phyloP scores from a whole-genome alignment of 2,113 vertebrate genomes.

The Chloropsis hardwickii region DNA sequence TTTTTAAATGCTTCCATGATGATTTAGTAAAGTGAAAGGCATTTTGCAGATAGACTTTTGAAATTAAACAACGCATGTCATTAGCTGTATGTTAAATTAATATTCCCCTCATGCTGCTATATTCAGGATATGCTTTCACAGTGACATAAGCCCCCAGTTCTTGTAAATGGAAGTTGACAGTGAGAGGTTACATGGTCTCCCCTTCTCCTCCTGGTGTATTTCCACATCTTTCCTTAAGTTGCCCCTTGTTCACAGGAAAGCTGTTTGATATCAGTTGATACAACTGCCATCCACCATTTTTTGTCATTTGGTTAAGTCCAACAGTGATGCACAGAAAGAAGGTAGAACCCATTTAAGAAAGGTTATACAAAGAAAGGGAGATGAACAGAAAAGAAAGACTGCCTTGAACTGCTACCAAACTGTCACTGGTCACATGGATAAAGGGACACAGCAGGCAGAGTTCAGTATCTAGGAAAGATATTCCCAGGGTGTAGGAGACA shows the following conservation, averaged over 20 bases:
- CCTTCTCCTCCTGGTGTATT: not conserved
- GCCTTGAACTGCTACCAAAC: not conserved
- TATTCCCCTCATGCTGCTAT: not conserved
- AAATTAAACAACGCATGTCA: not conserved
- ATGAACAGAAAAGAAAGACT: not conserved
- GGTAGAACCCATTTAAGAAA: not conserved
- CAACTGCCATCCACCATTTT: not conserved
- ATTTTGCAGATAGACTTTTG: not conserved
- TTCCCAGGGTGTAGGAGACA: not conserved
- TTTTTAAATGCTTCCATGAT: not conserved
- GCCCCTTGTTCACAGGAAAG: not conserved
- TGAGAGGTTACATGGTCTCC: not conserved
- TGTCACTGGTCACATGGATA: not conserved
- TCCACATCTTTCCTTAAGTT: not conserved
- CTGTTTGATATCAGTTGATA: not conserved
- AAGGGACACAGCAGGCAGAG: not conserved
- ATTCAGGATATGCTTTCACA: not conserved
- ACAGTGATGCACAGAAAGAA: not conserved
- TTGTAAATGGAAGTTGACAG: not conserved
- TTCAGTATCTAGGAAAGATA: not conserved
- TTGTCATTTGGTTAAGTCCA: not conserved
- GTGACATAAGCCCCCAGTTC: not conserved
- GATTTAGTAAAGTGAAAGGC: conserved; percentile 19
- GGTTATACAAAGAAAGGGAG: not conserved
- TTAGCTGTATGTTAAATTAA: not conserved